Base-by-base conservation (phyloP, 2,888 invertebrate genomes). In the Agrenia bidenticulata region DNA sequence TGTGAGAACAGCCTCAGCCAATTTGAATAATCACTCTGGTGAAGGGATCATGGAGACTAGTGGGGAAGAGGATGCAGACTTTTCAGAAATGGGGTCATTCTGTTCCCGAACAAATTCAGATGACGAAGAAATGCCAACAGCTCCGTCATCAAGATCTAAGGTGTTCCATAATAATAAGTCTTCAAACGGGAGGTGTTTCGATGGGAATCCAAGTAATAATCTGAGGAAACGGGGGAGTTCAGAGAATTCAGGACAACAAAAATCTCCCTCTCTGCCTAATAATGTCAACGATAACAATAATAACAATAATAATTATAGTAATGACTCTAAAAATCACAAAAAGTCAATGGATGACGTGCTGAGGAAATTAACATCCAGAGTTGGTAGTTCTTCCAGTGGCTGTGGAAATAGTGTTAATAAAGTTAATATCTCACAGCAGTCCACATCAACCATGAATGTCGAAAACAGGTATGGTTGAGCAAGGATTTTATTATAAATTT, bases 291-390 rank as follows among this genome's bases (percentile, higher is more conserved):
- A 4, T 42, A 42, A 50, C 27, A 56, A 49, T 55, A 61, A 64
- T 54, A 65, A 63, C 42, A 67, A 67, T 24, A 70, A 65, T 37
- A 71, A 67, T 55, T 62, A 69, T 61, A 61, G 57, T 32, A 61
- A 65, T 59, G 69, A 70, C 45, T 37, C 67, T 2, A 71, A 74
- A 59, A 71, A 64, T 57, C 71, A 70, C 50, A 76, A 73, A 63
- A 72, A 67, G 80, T 89, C 92, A 69, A 93, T 94, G 93, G 93
- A 94, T 83, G 92, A 93, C 83, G 93, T 94, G 51, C 84, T 92
- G 61, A 90, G 91, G 81, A 86, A 90, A 80, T 23, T 51, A 19
- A 92, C 90, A 73, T 89, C 90, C 70, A 92, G 92, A 82, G 89
- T 90, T 80, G 88, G 88, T 23, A 53, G 62, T 5, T 49, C 37